Evolutionary conservation across 2,113 vertebrate species (phyloP), one percentile per base, ranked within the genome.

Genomic region (Cyanoderma ruficeps): DNA sequence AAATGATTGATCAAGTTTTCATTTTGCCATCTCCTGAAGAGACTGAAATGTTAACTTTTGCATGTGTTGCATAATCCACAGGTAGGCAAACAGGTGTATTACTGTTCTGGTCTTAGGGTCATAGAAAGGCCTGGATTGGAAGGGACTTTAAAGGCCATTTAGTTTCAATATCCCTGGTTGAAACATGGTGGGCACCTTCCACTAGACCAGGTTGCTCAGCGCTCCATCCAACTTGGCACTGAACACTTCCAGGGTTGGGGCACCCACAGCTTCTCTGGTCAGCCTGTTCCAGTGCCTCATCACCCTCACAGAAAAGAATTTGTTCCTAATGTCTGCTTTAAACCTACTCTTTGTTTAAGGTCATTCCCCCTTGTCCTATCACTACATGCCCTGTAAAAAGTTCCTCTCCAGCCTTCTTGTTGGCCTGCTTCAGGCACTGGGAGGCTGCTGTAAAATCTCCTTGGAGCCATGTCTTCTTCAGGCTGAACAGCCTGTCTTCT

Each of bases 351-450:
- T 42, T 2, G 6, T 31, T 67, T 44, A 52, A 46, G 23, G 19
- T 28, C 10, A 24, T 72, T 81, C 31, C 19, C 15, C 19, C 15
- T 16, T 74, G 27, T 65, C 27, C 44, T 81, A 2, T 65, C 31
- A 37, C 22, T 65, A 23, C 27, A 19, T 37, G 11, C 22, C 22
- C 10, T 35, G 15, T 20, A 14, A 31, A 33, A 70, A 25, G n/a
- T 41, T 13, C 20, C 24, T 55, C 11, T 71, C 11, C 30, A 71
- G 21, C 35, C 18, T 39, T 49, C 24, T 71, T 56, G 49, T 42
- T 1, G 0, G 24, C 25, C 16, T 0, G 1, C 16, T 55, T 56
- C 31, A 50, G 31, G 35, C 37, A 6, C 11, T 64, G 42, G 35
- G 12, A 80, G 35, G 22, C 50, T 23, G 31, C 42, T 64, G 4